A percentile compares a stretch with the other conserved stretches of the same genome.
phyloP scores from a whole-genome alignment of 92 coral and sea anemone genomes.

The Micromussa lordhowensis region DNA sequence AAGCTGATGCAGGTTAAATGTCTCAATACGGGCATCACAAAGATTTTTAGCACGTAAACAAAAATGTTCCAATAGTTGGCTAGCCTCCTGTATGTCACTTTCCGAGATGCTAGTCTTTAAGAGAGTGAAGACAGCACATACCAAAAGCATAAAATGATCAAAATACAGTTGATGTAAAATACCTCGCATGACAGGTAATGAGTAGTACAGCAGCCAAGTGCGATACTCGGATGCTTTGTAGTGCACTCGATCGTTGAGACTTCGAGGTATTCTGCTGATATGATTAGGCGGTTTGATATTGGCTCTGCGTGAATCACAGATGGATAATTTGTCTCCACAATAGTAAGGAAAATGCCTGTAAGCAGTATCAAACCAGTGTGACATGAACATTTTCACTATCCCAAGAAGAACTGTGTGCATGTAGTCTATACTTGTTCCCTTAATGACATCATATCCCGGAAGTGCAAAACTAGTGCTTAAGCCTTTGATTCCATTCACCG shows the following conservation, averaged over 20 bases:
- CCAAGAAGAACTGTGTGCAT: slow-evolving; percentile 24
- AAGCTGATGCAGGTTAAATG: slow-evolving; percentile 10
- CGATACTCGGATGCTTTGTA: slow-evolving; percentile 6
- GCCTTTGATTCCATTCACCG: slow-evolving; percentile 28
- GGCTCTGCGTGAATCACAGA: not conserved
- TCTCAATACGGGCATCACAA: too few species aligned
- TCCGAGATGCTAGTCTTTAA: not conserved
- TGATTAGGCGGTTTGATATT: slow-evolving; percentile 1
- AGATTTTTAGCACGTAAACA: not conserved
- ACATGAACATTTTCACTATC: slow-evolving; percentile 3
- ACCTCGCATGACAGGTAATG: slow-evolving; percentile 5
- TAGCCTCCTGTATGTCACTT: not conserved
- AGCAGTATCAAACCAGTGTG: slow-evolving; percentile 12
- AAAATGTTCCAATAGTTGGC: not conserved
- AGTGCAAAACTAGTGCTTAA: slow-evolving; percentile 7
- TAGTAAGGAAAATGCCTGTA: not conserved
- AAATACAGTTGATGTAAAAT: not conserved
- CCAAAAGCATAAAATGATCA: slow-evolving; percentile 6
- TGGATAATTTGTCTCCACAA: not conserved
- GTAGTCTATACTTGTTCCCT: not conserved
- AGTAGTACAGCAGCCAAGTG: slow-evolving; percentile 8
- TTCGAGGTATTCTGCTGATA: not conserved
- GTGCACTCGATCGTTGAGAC: not conserved
- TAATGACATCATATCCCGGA: not conserved
- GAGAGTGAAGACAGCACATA: not conserved